Conservation (phyloP, 2,113 vertebrate species). For the Catharus minimus region DNA sequence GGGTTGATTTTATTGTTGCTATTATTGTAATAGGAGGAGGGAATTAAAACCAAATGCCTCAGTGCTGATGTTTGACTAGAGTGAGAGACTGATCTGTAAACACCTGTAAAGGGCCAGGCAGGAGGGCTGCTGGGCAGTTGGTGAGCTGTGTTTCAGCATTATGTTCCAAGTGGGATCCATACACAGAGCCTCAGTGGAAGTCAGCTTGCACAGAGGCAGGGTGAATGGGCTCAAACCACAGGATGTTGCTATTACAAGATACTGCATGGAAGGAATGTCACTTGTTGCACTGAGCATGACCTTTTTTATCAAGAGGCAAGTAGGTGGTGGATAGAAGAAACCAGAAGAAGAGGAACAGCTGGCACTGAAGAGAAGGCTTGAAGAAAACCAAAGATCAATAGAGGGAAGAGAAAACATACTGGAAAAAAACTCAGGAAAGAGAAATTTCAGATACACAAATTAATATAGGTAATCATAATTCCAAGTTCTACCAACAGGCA, state of each 20-base stretch:
- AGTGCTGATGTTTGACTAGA: neutral
- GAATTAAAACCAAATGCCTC: constrained; percentile 2
- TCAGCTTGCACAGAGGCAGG: neutral
- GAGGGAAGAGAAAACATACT: neutral
- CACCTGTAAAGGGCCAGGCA: neutral
- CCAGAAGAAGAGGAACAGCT: neutral
- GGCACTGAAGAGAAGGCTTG: neutral
- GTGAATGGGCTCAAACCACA: neutral
- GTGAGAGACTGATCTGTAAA: neutral
- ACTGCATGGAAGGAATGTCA: rapidly evolving
- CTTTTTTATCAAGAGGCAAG: neutral
- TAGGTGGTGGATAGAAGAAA: neutral
- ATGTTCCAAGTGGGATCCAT: neutral
- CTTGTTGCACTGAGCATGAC: neutral
- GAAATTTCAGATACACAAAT: rapidly evolving
- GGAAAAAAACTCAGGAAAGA: neutral
- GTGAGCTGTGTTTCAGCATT: neutral
- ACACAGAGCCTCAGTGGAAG: neutral
- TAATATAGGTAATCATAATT: neutral
- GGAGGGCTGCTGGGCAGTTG: neutral
- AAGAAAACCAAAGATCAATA: neutral
- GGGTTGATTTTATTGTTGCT: neutral
- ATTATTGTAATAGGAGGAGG: neutral
- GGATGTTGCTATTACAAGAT: neutral
- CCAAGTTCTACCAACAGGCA: neutral